Percentiles rank a stretch among this genome's conserved stretches.
These are phyloP conservation scores for Sminthurinus aureus DNA, from an alignment of 2,888 invertebrate genomes.

Conservation along the genomic window DNA sequence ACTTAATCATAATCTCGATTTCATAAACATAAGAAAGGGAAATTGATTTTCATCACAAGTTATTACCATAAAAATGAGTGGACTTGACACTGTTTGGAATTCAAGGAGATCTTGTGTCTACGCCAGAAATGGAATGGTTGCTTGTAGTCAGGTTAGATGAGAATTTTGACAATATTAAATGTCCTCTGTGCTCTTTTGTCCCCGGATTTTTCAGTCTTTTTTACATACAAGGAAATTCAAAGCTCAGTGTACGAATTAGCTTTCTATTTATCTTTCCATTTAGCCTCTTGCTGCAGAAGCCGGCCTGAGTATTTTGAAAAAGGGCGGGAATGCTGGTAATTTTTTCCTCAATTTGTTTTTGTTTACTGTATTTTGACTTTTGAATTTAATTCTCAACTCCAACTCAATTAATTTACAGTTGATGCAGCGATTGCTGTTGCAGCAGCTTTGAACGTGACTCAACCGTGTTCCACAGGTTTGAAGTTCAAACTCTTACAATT, in stretches of 20 bases:
- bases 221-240: background rate
- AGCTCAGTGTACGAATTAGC: constrained; percentile 12
- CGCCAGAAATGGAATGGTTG: constrained; percentile 55
- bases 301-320: constrained; percentile 61
- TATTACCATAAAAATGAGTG: too few species aligned
- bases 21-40: too few species aligned
- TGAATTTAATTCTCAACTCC: too few species aligned
- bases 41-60: too few species aligned
- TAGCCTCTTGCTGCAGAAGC: constrained; percentile 53
- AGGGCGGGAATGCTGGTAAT: constrained; percentile 65
- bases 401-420: too few species aligned
- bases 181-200: background rate
- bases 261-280: background rate
- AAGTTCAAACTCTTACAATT: background rate
- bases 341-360: too few species aligned
- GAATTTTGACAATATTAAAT: background rate
- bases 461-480: constrained; percentile 63
- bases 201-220: background rate
- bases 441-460: constrained; percentile 63
- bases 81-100: too few species aligned
- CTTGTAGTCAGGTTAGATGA: constrained; percentile 53
- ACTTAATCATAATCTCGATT: too few species aligned
- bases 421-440: constrained; percentile 64
- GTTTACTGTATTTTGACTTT: too few species aligned
- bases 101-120: constrained; percentile 54